Conservation (phyloP, 2,113 vertebrate genomes). For the Sturnira hondurensis region DNA sequence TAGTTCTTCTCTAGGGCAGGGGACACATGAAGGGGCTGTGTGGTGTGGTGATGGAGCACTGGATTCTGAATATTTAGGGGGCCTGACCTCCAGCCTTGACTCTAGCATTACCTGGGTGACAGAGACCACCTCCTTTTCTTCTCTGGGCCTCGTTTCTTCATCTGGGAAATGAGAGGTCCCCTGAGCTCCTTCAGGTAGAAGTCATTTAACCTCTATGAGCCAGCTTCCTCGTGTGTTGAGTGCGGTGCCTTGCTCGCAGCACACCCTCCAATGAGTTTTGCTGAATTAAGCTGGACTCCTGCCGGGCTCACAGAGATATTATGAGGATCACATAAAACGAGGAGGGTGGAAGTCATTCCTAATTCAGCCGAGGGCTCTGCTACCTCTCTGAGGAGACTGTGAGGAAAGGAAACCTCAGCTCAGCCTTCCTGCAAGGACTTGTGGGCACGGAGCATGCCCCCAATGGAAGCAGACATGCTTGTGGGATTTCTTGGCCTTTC, state of each 20-base stretch:
- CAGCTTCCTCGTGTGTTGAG: not conserved
- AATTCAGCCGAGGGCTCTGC: too few relatives aligned
- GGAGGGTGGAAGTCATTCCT: not conserved
- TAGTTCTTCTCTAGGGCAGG: not conserved
- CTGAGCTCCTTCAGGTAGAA: not conserved
- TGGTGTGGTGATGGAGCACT: not conserved
- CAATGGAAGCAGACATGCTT: not conserved
- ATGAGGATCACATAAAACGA: not conserved
- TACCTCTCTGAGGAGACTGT: not conserved
- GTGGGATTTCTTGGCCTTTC: not conserved
- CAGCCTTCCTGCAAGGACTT: not conserved
- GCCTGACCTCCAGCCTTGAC: not conserved
- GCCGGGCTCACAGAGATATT: not conserved
- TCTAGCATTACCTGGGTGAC: too few relatives aligned
- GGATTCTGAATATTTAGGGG: not conserved
- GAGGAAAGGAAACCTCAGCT: not conserved
- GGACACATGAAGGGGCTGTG: rapidly evolving
- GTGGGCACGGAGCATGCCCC: not conserved
- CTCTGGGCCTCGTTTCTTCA: not conserved
- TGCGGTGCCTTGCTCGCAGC: rapidly evolving
- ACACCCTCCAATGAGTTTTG: not conserved
- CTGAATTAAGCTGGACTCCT: not conserved
- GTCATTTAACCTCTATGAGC: not conserved
- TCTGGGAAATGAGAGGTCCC: not conserved
- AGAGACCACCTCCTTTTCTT: not conserved